phyloP scores from a whole-genome alignment of 2,797 vertebrate species.

The Paedocypris micromegethes region DNA sequence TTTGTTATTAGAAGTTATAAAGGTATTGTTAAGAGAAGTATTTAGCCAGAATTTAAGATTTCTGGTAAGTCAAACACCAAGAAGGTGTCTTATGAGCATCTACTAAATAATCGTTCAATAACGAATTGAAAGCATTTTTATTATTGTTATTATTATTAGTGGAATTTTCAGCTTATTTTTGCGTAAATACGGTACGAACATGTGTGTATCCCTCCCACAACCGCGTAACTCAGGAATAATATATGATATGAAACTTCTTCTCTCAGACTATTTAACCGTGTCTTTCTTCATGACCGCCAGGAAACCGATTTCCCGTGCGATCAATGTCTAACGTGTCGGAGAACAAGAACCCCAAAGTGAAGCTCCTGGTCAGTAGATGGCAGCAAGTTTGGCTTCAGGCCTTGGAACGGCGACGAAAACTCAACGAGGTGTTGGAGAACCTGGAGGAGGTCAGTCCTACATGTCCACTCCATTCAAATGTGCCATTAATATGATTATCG shows the following conservation, averaged over 20 bases:
- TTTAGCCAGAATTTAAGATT: too few species aligned
- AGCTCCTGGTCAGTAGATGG: constrained; percentile 96
- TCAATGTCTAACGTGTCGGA: constrained; percentile 83
- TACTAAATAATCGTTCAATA: too few species aligned
- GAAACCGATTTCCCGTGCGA: constrained; percentile 88
- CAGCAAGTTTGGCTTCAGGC: constrained; percentile 98
- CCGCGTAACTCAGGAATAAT: too few species aligned
- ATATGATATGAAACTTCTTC: not conserved
- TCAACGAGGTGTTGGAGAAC: constrained; percentile 93
- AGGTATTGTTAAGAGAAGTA: too few species aligned
- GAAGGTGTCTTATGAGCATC: too few species aligned
- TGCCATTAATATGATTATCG: not conserved
- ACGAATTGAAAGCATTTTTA: too few species aligned
- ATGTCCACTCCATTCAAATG: not conserved
- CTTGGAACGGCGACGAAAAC: constrained; percentile 87
- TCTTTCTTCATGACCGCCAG: constrained; percentile 62
- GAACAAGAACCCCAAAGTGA: constrained; percentile 93
- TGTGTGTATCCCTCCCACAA: too few species aligned
- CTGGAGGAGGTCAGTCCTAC: constrained; percentile 82
- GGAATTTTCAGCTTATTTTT: too few species aligned
- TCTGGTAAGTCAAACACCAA: too few species aligned
- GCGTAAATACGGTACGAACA: too few species aligned
- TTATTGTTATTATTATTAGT: too few species aligned
- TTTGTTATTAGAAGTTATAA: too few species aligned
- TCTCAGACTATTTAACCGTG: not conserved